A percentile compares a stretch with the other conserved stretches of the same genome.
Evolutionary conservation across 2,113 vertebrate genomes (phyloP).

Genomic region (Entelurus aequoreus): DNA sequence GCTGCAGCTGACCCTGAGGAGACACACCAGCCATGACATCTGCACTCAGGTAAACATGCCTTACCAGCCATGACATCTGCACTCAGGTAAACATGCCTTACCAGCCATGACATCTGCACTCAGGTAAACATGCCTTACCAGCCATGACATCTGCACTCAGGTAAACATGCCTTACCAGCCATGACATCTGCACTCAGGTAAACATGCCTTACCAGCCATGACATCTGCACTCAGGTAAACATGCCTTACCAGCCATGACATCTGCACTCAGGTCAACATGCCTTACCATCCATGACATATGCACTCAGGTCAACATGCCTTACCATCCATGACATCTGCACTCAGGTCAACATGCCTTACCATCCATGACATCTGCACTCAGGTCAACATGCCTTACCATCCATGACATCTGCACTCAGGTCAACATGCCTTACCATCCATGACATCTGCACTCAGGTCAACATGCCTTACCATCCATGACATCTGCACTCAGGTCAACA

Average conservation of each 20-base stretch:
- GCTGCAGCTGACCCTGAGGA: conserved; percentile 72
- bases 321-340: conserved; percentile 1
- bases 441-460: not conserved
- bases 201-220: conserved; percentile 1
- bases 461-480: conserved; percentile 1
- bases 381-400: not conserved
- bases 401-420: not conserved
- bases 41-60: not conserved
- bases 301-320: not conserved
- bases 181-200: not conserved
- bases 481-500: not conserved
- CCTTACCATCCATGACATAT: conserved; percentile 8
- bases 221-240: not conserved
- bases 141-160: not conserved
- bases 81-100: not conserved
- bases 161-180: conserved; percentile 1
- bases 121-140: not conserved
- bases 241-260: conserved; percentile 6
- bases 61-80: conserved; percentile 1
- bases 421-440: not conserved
- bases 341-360: not conserved
- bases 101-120: not conserved
- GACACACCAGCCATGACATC: conserved; percentile 10
- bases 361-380: not conserved
- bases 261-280: not conserved